Conservation (phyloP, 2,888 invertebrate species). For the Drosophila recens region DNA sequence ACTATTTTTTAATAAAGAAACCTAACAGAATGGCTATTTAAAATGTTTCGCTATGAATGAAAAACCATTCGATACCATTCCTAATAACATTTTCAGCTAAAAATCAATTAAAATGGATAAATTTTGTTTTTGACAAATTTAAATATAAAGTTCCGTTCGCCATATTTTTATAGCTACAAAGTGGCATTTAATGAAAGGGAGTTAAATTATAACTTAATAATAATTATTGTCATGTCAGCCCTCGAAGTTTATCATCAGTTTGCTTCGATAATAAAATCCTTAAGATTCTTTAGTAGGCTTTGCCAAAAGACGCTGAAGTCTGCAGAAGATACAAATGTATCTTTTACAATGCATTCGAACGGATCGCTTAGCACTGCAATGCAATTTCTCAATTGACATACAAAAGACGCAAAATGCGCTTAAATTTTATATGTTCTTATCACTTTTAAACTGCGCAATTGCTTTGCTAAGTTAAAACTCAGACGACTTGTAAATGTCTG, state of each 20-base stretch:
- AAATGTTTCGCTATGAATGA: no score
- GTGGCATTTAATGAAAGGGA: no score
- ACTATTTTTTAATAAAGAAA: no score
- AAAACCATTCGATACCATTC: no score
- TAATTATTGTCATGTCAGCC: background rate
- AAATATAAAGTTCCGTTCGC: no score
- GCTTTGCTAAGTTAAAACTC: conserved; percentile 36
- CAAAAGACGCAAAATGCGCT: conserved; percentile 57
- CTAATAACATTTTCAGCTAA: no score
- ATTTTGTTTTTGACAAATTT: no score
- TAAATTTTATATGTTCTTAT: conserved; percentile 47
- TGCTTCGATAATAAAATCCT: conserved; percentile 16
- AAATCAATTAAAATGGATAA: no score
- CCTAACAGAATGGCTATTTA: no score
- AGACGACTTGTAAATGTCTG: conserved; percentile 19
- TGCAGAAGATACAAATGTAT: conserved; percentile 26
- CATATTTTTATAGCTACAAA: no score
- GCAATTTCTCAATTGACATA: conserved; percentile 46
- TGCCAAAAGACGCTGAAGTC: background rate
- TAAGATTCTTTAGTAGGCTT: no score
- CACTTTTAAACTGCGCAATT: conserved; percentile 51
- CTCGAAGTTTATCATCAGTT: conserved; percentile 10
- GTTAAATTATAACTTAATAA: background rate
- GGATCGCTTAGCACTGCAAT: background rate
- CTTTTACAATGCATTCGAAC: conserved; percentile 5